These are phyloP conservation scores for Melipona beecheii DNA, from an alignment of 2,888 invertebrate genomes.

Conservation along the genomic window DNA sequence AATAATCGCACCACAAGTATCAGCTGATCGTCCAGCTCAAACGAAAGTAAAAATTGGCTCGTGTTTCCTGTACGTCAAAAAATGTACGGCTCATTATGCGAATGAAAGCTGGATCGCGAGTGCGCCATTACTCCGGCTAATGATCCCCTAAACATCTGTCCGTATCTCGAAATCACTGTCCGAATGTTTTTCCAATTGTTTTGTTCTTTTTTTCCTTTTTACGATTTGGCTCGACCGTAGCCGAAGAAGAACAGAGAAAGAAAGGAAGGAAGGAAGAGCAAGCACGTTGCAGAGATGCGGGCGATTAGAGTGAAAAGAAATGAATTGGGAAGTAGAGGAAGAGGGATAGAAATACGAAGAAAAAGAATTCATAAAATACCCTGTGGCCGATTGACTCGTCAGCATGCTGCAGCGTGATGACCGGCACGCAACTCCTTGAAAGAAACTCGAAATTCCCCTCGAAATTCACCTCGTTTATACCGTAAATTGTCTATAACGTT, in stretches of 20 bases:
- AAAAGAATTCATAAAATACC: conserved; percentile 61
- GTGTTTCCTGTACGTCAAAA: neutral
- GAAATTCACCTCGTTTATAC: conserved; percentile 64
- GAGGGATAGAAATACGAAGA: neutral
- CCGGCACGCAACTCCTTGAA: conserved; percentile 65
- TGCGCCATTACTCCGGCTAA: conserved; percentile 65
- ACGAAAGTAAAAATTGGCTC: too few species aligned
- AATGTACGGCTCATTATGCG: conserved; percentile 47
- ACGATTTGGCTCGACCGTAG: conserved; percentile 23
- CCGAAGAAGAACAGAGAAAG: neutral
- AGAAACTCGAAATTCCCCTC: conserved; percentile 59
- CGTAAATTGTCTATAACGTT: conserved; percentile 41
- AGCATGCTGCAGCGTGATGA: conserved; percentile 53
- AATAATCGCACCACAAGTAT: neutral
- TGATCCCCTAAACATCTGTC: conserved; percentile 73
- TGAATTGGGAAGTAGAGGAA: neutral
- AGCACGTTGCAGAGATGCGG: conserved; percentile 34
- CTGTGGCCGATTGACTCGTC: conserved; percentile 76
- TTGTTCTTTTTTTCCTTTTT: conserved; percentile 13
- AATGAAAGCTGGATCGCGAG: conserved; percentile 47
- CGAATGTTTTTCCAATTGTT: conserved; percentile 44
- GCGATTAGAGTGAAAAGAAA: conserved; percentile 17
- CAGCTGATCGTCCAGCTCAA: neutral
- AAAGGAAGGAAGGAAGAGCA: neutral
- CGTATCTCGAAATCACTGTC: conserved; percentile 62